Evolutionary conservation across 2,888 invertebrate genomes (phyloP).

Genomic region (Lordiphosa fenestrarum): DNA sequence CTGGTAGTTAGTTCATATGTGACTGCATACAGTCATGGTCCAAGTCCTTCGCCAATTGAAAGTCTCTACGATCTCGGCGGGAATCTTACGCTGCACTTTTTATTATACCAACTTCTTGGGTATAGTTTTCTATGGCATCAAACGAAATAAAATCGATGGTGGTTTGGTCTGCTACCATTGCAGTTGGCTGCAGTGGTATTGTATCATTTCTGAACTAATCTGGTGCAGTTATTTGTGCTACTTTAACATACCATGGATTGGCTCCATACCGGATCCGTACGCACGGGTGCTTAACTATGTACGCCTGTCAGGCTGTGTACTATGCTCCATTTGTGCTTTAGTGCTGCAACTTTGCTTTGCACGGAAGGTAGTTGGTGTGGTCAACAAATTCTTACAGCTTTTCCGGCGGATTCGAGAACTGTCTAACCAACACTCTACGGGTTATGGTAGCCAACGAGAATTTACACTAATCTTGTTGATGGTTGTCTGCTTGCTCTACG

Average conservation of each 20-base stretch:
- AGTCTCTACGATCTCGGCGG: slow-evolving; percentile 2
- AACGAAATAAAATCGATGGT: background rate
- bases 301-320: slow-evolving; percentile 8
- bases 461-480: slow-evolving; percentile 7
- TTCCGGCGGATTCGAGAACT: slow-evolving; percentile 30
- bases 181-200: slow-evolving; percentile 43
- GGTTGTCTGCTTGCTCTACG: too few species aligned
- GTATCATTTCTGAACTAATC: slow-evolving; percentile 25
- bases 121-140: slow-evolving; percentile 6
- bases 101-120: slow-evolving; percentile 9
- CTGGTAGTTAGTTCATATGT: too few species aligned
- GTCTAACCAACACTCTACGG: slow-evolving; percentile 1
- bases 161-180: background rate
- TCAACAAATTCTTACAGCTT: slow-evolving; percentile 37
- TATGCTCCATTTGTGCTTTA: slow-evolving; percentile 16
- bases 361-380: slow-evolving; percentile 25
- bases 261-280: slow-evolving; percentile 7
- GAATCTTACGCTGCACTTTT: slow-evolving; percentile 5
- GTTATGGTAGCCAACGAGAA: slow-evolving; percentile 43
- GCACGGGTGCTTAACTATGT: slow-evolving; percentile 17
- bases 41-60: background rate
- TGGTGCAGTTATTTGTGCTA: slow-evolving; percentile 9
- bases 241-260: background rate
- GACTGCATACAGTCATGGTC: background rate
- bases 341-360: slow-evolving; percentile 35